A percentile compares a stretch with the other conserved stretches of the same genome.
Evolutionary conservation across 2,888 invertebrate genomes (phyloP).

Genomic region (Caenorhabditis sp.): DNA sequence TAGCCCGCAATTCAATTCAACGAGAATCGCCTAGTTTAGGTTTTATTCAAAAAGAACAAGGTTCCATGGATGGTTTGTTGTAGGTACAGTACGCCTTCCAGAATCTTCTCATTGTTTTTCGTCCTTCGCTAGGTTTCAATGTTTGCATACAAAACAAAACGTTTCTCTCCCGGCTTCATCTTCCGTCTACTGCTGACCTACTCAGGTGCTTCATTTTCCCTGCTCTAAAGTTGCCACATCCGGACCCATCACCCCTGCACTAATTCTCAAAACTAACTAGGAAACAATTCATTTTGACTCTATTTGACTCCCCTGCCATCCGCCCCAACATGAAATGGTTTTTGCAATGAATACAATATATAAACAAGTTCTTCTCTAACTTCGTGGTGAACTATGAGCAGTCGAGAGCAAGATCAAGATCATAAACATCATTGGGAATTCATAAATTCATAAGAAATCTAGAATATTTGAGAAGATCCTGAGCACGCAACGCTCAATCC

Average conservation of each 20-base stretch:
- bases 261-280: background rate
- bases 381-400: no score
- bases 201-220: conserved; percentile 32
- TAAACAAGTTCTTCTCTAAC: no score
- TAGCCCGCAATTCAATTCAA: conserved; percentile 16
- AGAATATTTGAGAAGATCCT: conserved; percentile 34
- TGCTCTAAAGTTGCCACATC: background rate
- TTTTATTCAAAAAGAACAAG: no score
- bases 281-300: conserved; percentile 10
- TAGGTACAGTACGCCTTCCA: no score
- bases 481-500: conserved; percentile 27
- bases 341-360: no score
- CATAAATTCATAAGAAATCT: no score
- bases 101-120: background rate
- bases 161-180: background rate
- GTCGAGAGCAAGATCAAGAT: no score
- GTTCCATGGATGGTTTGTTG: no score
- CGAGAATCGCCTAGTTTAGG: conserved; percentile 31
- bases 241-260: background rate
- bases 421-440: conserved; percentile 23
- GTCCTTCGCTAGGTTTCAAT: conserved; percentile 33
- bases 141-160: conserved; percentile 45
- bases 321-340: no score
- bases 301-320: no score
- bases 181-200: conserved; percentile 10